Evolutionary conservation across 2,888 invertebrate genomes (phyloP).

Genomic region (Drosophila neonasuta): DNA sequence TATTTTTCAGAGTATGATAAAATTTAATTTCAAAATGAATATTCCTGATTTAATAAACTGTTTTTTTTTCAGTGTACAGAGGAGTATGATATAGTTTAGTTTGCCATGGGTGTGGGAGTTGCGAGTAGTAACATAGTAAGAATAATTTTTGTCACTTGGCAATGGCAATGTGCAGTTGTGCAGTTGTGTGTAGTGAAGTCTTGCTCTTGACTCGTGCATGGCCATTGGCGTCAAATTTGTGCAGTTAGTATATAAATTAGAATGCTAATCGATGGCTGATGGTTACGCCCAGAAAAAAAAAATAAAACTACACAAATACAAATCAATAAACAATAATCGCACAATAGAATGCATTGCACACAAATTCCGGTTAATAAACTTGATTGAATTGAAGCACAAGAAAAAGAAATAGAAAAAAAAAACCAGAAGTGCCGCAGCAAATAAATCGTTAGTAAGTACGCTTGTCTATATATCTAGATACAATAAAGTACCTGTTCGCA

Average conservation of each 20-base stretch:
- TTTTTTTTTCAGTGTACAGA: too few relatives aligned
- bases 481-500: slow-evolving; percentile 49
- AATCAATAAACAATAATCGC: slow-evolving; percentile 22
- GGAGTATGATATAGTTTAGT: slow-evolving; percentile 9
- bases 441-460: slow-evolving; percentile 72
- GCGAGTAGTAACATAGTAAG: background rate
- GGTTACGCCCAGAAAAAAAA: slow-evolving; percentile 69
- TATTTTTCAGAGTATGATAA: background rate
- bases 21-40: background rate
- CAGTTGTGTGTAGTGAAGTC: slow-evolving; percentile 30
- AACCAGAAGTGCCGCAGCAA: slow-evolving; percentile 71
- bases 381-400: slow-evolving; percentile 58
- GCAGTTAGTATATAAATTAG: slow-evolving; percentile 75
- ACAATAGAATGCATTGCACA: slow-evolving; percentile 49
- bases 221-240: slow-evolving; percentile 67
- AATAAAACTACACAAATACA: background rate
- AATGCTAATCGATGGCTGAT: slow-evolving; percentile 73
- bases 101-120: background rate
- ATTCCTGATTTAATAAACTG: too few relatives aligned
- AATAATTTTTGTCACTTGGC: slow-evolving; percentile 42
- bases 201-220: slow-evolving; percentile 70
- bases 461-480: background rate
- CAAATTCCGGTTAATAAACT: slow-evolving; percentile 76
- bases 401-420: slow-evolving; percentile 12
- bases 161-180: slow-evolving; percentile 24